A percentile compares a stretch with the other conserved stretches of the same genome.
Evolutionary conservation across 2,888 invertebrate species (phyloP).

Genomic region (Myopa tessellatipennis): DNA sequence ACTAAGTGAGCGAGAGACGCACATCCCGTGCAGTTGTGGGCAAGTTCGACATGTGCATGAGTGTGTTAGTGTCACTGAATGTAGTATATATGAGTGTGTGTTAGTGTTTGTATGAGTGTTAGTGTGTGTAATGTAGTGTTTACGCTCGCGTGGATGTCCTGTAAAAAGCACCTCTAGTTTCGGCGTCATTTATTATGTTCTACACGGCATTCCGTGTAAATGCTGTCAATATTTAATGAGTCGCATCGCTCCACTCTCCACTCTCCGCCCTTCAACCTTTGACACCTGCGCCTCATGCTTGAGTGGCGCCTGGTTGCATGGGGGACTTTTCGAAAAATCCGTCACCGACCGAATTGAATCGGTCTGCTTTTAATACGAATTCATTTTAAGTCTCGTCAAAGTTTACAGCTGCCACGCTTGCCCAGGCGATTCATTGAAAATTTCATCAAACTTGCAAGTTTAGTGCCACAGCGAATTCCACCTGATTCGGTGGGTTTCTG

Average conservation of each 20-base stretch:
- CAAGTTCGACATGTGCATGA: neutral
- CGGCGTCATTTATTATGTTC: constrained; percentile 34
- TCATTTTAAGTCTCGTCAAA: too few species aligned
- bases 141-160: neutral
- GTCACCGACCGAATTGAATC: too few species aligned
- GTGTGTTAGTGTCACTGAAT: neutral
- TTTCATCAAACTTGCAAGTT: too few species aligned
- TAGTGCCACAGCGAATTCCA: too few species aligned
- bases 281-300: neutral
- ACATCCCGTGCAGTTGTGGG: neutral
- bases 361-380: too few species aligned
- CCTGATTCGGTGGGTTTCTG: too few species aligned
- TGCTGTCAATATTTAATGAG: neutral
- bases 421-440: too few species aligned
- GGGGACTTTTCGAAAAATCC: neutral
- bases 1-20: neutral
- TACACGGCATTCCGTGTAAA: constrained; percentile 7
- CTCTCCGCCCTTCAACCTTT: neutral
- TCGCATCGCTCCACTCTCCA: neutral
- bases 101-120: neutral
- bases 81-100: neutral
- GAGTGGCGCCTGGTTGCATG: neutral
- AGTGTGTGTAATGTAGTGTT: constrained; percentile 10
- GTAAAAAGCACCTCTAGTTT: constrained; percentile 4
- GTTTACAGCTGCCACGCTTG: too few species aligned